Percentiles rank a stretch among this genome's conserved stretches.
phyloP scores from a whole-genome alignment of 2,113 vertebrate species.

The Ivindomyrus marchei region DNA sequence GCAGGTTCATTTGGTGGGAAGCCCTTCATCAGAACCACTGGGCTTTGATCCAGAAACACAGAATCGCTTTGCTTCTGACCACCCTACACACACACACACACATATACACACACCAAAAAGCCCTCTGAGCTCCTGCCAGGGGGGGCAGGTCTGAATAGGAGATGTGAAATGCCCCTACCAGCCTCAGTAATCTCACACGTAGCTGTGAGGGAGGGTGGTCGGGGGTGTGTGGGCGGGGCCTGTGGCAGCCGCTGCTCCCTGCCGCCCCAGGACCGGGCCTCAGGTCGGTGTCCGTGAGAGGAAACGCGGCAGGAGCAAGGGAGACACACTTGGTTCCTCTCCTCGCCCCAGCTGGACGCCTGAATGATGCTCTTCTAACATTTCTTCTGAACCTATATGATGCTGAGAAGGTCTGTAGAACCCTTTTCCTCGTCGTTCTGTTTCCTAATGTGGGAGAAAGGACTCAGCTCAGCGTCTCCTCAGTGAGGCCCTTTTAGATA shows the following conservation, averaged over 20 bases:
- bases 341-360: not conserved
- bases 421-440: not conserved
- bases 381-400: not conserved
- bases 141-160: slow-evolving; percentile 42
- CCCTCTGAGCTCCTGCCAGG: slow-evolving; percentile 16
- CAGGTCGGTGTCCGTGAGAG: not conserved
- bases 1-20: not conserved
- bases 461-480: not conserved
- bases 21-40: not conserved
- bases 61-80: slow-evolving; percentile 20
- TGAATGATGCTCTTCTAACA: not conserved
- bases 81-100: not conserved
- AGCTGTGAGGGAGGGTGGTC: slow-evolving; percentile 42
- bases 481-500: not conserved
- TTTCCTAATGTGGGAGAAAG: not conserved
- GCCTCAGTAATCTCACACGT: slow-evolving; percentile 58
- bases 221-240: slow-evolving; percentile 26
- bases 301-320: not conserved
- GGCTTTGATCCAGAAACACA: not conserved
- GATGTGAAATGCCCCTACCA: slow-evolving; percentile 56
- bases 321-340: not conserved
- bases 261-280: not conserved
- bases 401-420: not conserved
- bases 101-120: not conserved
- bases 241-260: not conserved